phyloP scores from a whole-genome alignment of 2,888 invertebrate species.

The Scelioninae gen. 1 region DNA sequence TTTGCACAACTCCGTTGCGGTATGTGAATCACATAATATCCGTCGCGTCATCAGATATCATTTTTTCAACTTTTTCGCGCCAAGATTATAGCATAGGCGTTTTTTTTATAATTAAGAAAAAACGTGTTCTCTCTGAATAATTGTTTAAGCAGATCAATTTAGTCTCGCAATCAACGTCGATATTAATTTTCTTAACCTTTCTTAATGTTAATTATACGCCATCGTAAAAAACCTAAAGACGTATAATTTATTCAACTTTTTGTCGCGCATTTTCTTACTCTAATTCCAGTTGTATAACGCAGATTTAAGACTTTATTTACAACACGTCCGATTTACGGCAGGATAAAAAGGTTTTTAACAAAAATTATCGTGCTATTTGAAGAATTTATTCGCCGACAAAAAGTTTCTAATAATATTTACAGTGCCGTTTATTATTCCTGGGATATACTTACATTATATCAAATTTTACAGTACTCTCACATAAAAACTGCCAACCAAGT shows the following conservation, averaged over 20 bases:
- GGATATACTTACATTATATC: no score
- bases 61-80: slow-evolving; percentile 8
- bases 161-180: slow-evolving; percentile 9
- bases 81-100: slow-evolving; percentile 8
- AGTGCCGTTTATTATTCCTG: neutral
- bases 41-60: slow-evolving; percentile 29
- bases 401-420: no score
- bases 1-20: slow-evolving; percentile 28
- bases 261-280: neutral
- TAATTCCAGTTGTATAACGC: neutral
- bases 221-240: neutral
- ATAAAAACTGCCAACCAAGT: no score
- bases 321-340: neutral
- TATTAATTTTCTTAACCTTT: slow-evolving; percentile 27
- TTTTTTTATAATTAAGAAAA: slow-evolving; percentile 20
- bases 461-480: no score
- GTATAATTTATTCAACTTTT: slow-evolving; percentile 21
- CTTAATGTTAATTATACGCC: slow-evolving; percentile 27
- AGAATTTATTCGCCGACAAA: neutral
- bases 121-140: slow-evolving; percentile 17
- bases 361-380: neutral
- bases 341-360: neutral
- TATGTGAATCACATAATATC: neutral
- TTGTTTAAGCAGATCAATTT: slow-evolving; percentile 35
- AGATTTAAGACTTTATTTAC: slow-evolving; percentile 1